Evolutionary conservation across 2,113 vertebrate genomes (phyloP).

Genomic region (Malurus elegans): DNA sequence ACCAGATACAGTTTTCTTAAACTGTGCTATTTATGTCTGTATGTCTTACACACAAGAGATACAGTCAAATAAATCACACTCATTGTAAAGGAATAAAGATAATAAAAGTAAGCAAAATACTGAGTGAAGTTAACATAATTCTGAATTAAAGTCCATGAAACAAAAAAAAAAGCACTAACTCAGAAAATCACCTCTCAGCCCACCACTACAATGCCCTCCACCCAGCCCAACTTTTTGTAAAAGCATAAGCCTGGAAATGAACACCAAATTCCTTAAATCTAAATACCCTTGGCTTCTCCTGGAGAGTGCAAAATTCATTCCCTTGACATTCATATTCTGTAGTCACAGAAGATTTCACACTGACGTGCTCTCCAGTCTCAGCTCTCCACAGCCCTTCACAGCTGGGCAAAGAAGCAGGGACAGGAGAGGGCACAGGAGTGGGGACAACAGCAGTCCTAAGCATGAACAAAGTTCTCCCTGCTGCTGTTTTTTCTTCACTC

Average conservation of each 20-base stretch:
- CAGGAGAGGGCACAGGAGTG: not conserved
- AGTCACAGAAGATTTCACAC: not conserved
- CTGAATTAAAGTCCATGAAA: not conserved
- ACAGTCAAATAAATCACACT: not conserved
- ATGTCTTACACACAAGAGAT: not conserved
- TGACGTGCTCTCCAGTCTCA: not conserved
- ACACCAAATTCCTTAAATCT: not conserved
- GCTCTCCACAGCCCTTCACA: not conserved
- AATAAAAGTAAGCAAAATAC: not conserved
- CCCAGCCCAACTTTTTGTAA: not conserved
- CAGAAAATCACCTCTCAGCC: not conserved
- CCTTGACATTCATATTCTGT: not conserved
- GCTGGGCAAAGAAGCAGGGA: not conserved
- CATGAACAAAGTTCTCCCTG: not conserved
- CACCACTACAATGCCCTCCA: not conserved
- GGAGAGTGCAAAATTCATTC: conserved; percentile 8
- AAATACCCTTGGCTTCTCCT: conserved; percentile 27
- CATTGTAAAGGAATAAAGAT: not conserved
- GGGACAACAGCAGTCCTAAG: rapidly evolving
- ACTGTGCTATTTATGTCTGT: not conserved
- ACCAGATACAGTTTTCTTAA: conserved; percentile 4
- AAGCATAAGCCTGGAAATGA: not conserved
- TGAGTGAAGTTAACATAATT: not conserved
- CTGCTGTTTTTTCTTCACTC: not conserved
- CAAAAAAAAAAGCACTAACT: not conserved